phyloP scores from a whole-genome alignment of 2,113 vertebrate genomes.

The Elachura formosa region DNA sequence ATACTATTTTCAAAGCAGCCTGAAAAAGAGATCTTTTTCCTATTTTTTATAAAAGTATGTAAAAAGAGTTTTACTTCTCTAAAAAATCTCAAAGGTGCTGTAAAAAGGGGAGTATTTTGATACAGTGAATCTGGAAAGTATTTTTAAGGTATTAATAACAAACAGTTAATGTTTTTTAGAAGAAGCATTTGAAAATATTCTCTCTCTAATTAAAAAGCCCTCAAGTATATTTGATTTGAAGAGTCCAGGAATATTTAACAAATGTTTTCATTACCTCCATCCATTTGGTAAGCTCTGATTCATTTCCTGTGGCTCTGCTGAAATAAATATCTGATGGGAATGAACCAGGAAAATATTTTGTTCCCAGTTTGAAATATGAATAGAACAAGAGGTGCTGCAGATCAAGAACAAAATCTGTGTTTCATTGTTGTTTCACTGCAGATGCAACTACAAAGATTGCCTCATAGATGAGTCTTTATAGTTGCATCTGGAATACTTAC shows the following conservation, averaged over 20 bases:
- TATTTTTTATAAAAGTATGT: background rate
- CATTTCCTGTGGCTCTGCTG: conserved; percentile 35
- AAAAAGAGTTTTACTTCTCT: background rate
- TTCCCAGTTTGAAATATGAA: background rate
- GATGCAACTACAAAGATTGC: background rate
- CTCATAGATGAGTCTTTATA: background rate
- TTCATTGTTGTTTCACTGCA: background rate
- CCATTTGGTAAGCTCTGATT: background rate
- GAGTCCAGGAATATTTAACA: background rate
- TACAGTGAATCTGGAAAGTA: background rate
- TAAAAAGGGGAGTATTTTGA: background rate
- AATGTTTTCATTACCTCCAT: conserved; percentile 17
- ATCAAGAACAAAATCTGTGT: background rate
- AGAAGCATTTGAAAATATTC: background rate
- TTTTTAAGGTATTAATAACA: background rate
- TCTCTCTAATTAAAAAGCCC: background rate
- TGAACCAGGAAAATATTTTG: background rate
- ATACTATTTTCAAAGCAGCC: background rate
- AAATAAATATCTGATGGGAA: conserved; percentile 23
- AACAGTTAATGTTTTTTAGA: background rate
- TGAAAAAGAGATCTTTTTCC: background rate
- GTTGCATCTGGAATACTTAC: background rate
- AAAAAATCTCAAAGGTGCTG: background rate
- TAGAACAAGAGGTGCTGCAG: background rate
- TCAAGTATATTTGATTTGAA: background rate